A percentile compares a stretch with the other conserved stretches of the same genome.
phyloP scores from a whole-genome alignment of 1,140 invertebrate species.

The Habropoda laboriosa region DNA sequence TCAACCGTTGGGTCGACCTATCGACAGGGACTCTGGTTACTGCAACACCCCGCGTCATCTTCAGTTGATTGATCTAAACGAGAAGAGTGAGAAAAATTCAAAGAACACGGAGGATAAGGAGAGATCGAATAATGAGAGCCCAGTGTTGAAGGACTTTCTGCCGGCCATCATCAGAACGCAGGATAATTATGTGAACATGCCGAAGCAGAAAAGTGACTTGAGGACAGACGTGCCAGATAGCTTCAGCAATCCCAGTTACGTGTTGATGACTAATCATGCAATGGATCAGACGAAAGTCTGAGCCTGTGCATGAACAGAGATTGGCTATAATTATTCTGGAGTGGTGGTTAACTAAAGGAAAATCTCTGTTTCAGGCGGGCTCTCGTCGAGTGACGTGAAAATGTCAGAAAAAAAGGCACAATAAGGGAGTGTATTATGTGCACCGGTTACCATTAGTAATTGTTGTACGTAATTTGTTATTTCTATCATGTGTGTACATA shows the following conservation, averaged over 20 bases:
- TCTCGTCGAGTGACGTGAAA: neutral
- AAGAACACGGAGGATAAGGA: neutral
- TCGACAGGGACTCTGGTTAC: constrained; percentile 71
- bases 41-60: constrained; percentile 74
- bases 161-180: constrained; percentile 77
- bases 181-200: constrained; percentile 85
- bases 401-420: neutral
- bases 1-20: constrained; percentile 9
- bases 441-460: neutral
- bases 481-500: neutral
- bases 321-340: neutral
- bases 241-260: constrained; percentile 82
- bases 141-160: constrained; percentile 37
- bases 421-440: neutral
- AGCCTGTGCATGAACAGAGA: neutral
- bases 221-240: constrained; percentile 78
- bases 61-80: constrained; percentile 66
- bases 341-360: neutral
- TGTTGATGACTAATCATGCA: constrained; percentile 62
- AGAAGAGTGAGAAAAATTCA: constrained; percentile 1
- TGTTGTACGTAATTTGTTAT: no score
- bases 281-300: constrained; percentile 46
- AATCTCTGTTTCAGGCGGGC: neutral
- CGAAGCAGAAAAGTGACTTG: constrained; percentile 81
- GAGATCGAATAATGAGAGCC: neutral